Base-by-base conservation (phyloP, 2,888 invertebrate genomes). In the Chloroclysta siterata region DNA sequence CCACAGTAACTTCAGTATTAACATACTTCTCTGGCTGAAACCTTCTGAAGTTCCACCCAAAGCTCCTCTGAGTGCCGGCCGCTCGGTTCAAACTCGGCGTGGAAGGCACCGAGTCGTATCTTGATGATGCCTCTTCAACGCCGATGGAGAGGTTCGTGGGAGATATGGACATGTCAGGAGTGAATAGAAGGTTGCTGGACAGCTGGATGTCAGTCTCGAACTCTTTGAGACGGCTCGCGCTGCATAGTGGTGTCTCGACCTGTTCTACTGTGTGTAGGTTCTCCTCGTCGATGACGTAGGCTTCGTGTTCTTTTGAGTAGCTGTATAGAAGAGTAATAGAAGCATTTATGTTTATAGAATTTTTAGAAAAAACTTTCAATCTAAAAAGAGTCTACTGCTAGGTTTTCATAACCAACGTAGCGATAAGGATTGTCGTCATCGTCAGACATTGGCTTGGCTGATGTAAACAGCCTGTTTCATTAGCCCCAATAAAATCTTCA, bases 201-300 rank as follows among this genome's bases (percentile, higher is more conserved):
- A 78, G 76, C 47, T 89, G 87, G 51, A 90, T 78, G 73, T 90
- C 88, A 28, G 80, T 85, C 63, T 90, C 85, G 52, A 90, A 80
- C 14, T 83, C 83, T 48, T 90, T 89, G 11, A 97, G 92, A 47
- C 95, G 94, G 68, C 95, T 94, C 0, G 97, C 97, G 72, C 97
- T 97, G 85, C 97, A 97, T 1, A 97, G 93, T 0, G 97, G 97
- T 0, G 96, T 96, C 33, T 94, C 94, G 0, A 96, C 94, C 72
- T 95, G 94, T 70, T 94, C 94, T 0, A 95, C 95, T 17, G 93
- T 92, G 79, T 96, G 94, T 53, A 97, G 94, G 60, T 94, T 89
- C 13, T 94, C 94, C 42, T 94, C 91, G 73, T 96, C 95, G 0
- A 96, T 94, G 0, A 88, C 79, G 79, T 95, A 96, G 13, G 93